These are phyloP conservation scores for Campylomormyrus numenius DNA, from an alignment of 2,113 vertebrate species.

Conservation along the genomic window DNA sequence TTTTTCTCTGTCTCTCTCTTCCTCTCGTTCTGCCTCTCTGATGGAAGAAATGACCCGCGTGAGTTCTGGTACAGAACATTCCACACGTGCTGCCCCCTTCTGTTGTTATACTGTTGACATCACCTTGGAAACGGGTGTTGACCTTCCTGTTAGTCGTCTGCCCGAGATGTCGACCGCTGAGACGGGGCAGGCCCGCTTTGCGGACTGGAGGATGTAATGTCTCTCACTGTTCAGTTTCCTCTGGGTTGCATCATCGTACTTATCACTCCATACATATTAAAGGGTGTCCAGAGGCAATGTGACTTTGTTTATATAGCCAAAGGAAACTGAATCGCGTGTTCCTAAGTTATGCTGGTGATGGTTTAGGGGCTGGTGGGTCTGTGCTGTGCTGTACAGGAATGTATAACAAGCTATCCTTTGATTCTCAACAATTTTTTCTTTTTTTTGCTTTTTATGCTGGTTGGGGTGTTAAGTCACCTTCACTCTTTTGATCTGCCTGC, in stretches of 20 bases:
- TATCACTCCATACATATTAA: background rate
- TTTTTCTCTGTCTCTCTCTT: background rate
- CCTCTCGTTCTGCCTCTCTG: background rate
- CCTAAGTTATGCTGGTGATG: background rate
- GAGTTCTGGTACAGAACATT: slow-evolving; percentile 37
- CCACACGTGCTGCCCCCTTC: slow-evolving; percentile 39
- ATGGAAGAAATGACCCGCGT: slow-evolving; percentile 40
- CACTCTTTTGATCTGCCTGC: background rate
- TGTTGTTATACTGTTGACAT: slow-evolving; percentile 57
- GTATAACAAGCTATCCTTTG: background rate
- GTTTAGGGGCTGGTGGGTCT: background rate
- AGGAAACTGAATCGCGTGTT: background rate
- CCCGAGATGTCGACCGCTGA: background rate
- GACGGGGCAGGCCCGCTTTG: background rate
- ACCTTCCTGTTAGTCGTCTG: slow-evolving; percentile 8
- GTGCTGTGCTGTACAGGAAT: background rate
- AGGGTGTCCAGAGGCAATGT: background rate
- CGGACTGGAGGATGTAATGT: background rate
- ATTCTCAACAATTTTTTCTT: background rate
- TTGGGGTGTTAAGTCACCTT: background rate
- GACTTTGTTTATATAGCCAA: background rate
- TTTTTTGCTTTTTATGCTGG: background rate
- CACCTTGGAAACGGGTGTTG: slow-evolving; percentile 47
- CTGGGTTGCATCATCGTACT: slow-evolving; percentile 32
- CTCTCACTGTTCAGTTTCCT: slow-evolving; percentile 24